A percentile compares a stretch with the other conserved stretches of the same genome.
phyloP scores from a whole-genome alignment of 2,888 invertebrate genomes.

The Lacanobia wlatinum region DNA sequence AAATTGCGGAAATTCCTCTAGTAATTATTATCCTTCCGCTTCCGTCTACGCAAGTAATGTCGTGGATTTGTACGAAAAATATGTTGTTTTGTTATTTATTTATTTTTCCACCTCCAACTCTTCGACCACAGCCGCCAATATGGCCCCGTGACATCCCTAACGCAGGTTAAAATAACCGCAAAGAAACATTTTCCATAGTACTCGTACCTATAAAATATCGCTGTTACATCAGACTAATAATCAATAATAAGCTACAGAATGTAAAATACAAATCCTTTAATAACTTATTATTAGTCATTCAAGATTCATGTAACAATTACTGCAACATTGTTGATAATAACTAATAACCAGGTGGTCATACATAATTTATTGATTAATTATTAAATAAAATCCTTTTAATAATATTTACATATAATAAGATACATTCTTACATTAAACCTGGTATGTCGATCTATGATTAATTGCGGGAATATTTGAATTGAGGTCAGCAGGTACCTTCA shows the following conservation, averaged over 20 bases:
- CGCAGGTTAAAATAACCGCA: neutral
- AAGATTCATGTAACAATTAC: constrained; percentile 31
- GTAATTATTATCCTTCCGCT: too few relatives aligned
- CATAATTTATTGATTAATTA: constrained; percentile 27
- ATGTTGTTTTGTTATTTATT: too few relatives aligned
- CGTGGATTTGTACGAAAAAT: too few relatives aligned
- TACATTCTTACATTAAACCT: neutral
- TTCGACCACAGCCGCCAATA: too few relatives aligned
- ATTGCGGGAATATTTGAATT: constrained; percentile 15
- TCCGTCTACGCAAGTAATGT: too few relatives aligned
- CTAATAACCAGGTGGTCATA: constrained; percentile 14
- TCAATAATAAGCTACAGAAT: neutral
- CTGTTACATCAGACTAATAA: neutral
- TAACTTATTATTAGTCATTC: constrained; percentile 1
- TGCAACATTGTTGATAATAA: constrained; percentile 26
- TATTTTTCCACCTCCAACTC: too few relatives aligned
- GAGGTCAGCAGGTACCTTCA: constrained; percentile 2
- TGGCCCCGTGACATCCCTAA: too few relatives aligned
- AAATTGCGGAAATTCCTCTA: too few relatives aligned
- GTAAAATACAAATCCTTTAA: constrained; percentile 15
- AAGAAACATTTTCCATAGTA: neutral
- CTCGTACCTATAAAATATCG: neutral
- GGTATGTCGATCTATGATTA: constrained; percentile 6
- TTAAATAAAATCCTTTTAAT: constrained; percentile 18
- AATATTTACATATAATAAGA: neutral